Base-by-base conservation (phyloP, 1,140 invertebrate species). In the Camponotus floridanus region DNA sequence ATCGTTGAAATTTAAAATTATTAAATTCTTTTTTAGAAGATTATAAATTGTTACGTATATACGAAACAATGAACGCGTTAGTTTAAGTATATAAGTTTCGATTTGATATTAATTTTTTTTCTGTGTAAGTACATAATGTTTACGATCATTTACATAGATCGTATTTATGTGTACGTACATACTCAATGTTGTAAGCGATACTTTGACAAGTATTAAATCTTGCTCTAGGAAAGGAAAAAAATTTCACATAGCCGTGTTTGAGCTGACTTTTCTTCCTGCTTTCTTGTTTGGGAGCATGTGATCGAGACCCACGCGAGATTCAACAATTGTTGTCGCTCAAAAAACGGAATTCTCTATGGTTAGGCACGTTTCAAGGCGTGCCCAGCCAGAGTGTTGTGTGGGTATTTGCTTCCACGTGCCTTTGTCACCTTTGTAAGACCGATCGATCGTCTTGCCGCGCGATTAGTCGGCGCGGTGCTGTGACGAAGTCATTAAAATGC, bases 311-410 rank as follows among this genome's bases (percentile, higher is more conserved):
- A 85, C 81, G 73, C 81, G 59, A 65, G 55, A 78, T 36, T 42
- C 11, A 21, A 85, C 71, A 64, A 78, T 85, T 51, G 71, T 78
- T 21, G 45, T 36, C 15, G 36, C 21, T n/a, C 21, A 61, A 76
- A 64, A 76, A 76, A 76, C 62, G 15, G 61, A 85, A 85, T 85
- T 78, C 73, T 48, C 42, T 26, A n/a, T 51, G 33, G 81, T 78
- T 55, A 65, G 59, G 45, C 45, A 85, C 73, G 81, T 78, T 78
- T n/a, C 73, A 42, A 85, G 81, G 81, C 45, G 81, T 76, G 71
- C 15, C 59, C 73, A 33, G 31, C 59, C 48, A 33, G 21, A 3
- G 70, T 13, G 33, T 73, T 61, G 59, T 57, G 73, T 42, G 36
- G 62, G 15, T 85, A 85, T 85, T 33, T 45, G 61, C 73, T 85